phyloP scores from a whole-genome alignment of 2,113 vertebrate genomes.

The Montifringilla adamsi region DNA sequence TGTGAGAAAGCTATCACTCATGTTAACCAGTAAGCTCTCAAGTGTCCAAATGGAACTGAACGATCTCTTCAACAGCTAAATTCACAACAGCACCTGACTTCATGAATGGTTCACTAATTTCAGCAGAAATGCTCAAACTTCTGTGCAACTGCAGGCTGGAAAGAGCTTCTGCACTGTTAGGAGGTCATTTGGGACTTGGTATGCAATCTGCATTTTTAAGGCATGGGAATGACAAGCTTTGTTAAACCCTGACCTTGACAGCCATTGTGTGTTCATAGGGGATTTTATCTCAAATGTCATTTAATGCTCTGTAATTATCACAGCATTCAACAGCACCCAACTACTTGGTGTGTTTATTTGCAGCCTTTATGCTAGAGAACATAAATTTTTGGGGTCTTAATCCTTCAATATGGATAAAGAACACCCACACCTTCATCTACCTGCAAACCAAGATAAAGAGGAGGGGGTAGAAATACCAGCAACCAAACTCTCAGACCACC shows the following conservation, averaged over 20 bases:
- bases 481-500: neutral
- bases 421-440: neutral
- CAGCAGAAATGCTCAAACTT: neutral
- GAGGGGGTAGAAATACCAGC: neutral
- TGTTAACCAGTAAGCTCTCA: neutral
- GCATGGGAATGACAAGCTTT: neutral
- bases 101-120: neutral
- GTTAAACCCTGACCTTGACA: constrained; percentile 25
- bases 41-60: neutral
- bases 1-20: neutral
- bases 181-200: neutral
- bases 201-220: constrained; percentile 10
- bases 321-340: neutral
- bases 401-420: neutral
- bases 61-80: neutral
- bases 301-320: neutral
- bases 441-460: neutral
- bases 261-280: neutral
- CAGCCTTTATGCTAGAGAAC: neutral
- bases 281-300: constrained; percentile 9
- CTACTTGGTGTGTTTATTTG: neutral
- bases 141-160: neutral
- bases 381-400: neutral
- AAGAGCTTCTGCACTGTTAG: neutral
- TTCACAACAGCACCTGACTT: neutral